Evolutionary conservation across 2,113 vertebrate genomes (phyloP), one percentile per base, ranked within the genome.

Genomic region (Butastur rufipennis): DNA sequence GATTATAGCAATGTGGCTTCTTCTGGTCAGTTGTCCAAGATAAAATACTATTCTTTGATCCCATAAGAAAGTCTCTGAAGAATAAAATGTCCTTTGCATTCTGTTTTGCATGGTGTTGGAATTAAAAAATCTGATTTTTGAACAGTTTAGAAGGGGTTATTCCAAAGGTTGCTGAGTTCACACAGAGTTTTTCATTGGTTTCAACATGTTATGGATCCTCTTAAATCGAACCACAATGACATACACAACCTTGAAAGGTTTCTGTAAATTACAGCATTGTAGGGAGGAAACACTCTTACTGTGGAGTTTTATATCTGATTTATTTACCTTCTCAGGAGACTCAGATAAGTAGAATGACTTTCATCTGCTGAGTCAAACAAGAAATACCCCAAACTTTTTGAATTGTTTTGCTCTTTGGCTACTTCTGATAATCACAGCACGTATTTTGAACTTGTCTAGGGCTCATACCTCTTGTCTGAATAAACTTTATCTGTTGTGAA

Each of bases 281-380:
- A 9, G 45, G 80, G 86, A 92, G 50, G 71, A 73, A 81, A 26
- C 48, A 25, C 58, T 80, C 58, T n/a, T 84, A 3, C 83, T 78
- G 48, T 32, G 48, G 85, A 43, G 58, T 29, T 93, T 93, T 91
- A 22, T 4, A 4, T 31, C 81, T 93, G 96, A 94, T 96, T 91
- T 90, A 95, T 94, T 95, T 83, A 65, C 62, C 27, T 17, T 52
- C 50, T 81, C 77, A 11, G 56, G 36, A 75, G 73, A 87, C 55
- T 47, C 56, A 18, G 15, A 15, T 2, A 87, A 70, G 55, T 31
- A 68, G 50, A 87, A 56, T 34, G 93, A 53, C 90, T 94, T 82
- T 9, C 56, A 82, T 40, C 27, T n/a, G 56, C 73, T 68, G 81
- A 86, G 29, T 63, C 86, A 74, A 93, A 73, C 43, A 56, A 72